Conservation (phyloP, 2,797 vertebrate genomes). For the Thaleichthys pacificus region DNA sequence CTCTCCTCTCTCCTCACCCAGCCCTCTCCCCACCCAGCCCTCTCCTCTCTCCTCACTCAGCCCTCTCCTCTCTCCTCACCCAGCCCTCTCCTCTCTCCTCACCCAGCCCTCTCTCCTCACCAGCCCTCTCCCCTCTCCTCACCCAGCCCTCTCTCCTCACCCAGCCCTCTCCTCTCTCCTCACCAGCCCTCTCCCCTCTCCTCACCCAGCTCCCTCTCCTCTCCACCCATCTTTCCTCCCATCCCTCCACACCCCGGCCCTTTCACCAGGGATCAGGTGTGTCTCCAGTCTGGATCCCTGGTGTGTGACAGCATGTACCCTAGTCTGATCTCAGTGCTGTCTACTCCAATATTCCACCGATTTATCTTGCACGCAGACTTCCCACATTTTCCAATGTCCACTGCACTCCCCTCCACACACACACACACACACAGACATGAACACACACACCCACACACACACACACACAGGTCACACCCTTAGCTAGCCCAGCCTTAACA, state of each 20-base stretch:
- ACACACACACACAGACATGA: constrained; percentile 1
- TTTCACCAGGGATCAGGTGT: background rate
- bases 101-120: background rate
- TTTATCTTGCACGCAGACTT: background rate
- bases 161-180: no score
- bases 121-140: no score
- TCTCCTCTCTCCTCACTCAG: background rate
- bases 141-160: no score
- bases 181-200: background rate
- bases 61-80: background rate
- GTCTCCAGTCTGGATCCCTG: background rate
- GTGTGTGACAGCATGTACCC: no score
- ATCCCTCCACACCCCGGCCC: no score
- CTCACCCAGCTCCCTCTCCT: background rate
- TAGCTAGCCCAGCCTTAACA: background rate
- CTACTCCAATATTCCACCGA: background rate
- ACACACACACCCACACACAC: background rate
- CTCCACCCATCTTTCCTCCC: background rate
- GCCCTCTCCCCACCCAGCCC: background rate
- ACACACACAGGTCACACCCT: constrained; percentile 23
- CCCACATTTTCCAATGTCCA: background rate
- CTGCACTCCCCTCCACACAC: background rate
- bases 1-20: background rate
- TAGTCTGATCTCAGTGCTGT: background rate
- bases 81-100: background rate